phyloP scores from a whole-genome alignment of 2,888 invertebrate genomes.

The Tortricodes alternella region DNA sequence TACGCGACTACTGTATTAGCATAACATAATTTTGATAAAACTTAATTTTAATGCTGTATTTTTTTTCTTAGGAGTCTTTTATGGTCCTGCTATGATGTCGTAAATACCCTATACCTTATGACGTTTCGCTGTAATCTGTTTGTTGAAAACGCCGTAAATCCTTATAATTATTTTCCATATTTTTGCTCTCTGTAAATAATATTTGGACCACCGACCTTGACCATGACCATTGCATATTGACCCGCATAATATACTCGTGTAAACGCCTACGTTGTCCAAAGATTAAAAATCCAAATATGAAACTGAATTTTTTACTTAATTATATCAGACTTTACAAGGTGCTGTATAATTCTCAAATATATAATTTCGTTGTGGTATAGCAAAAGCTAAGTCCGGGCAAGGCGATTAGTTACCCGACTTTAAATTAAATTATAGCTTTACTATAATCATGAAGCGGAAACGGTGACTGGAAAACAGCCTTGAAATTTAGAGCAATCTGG shows the following conservation, averaged over 20 bases:
- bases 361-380: not conserved
- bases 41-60: not conserved
- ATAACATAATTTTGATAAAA: constrained; percentile 31
- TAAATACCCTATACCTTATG: constrained; percentile 12
- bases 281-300: not conserved
- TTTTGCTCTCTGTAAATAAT: not conserved
- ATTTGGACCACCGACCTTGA: constrained; percentile 19
- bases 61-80: constrained; percentile 2
- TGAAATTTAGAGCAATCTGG: constrained; percentile 7
- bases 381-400: constrained; percentile 6
- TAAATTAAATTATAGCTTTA: constrained; percentile 19
- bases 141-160: not conserved
- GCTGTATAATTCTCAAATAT: not conserved
- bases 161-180: not conserved
- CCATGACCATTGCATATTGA: constrained; percentile 3
- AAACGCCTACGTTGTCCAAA: constrained; percentile 12
- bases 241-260: not conserved
- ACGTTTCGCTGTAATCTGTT: not conserved
- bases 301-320: constrained; percentile 10
- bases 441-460: constrained; percentile 22
- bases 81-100: constrained; percentile 3
- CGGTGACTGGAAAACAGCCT: not conserved
- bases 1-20: constrained; percentile 33
- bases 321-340: not conserved
- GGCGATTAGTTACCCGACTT: not conserved